phyloP scores from a whole-genome alignment of 2,797 vertebrate genomes.

The Pangasius sanitwongsei region DNA sequence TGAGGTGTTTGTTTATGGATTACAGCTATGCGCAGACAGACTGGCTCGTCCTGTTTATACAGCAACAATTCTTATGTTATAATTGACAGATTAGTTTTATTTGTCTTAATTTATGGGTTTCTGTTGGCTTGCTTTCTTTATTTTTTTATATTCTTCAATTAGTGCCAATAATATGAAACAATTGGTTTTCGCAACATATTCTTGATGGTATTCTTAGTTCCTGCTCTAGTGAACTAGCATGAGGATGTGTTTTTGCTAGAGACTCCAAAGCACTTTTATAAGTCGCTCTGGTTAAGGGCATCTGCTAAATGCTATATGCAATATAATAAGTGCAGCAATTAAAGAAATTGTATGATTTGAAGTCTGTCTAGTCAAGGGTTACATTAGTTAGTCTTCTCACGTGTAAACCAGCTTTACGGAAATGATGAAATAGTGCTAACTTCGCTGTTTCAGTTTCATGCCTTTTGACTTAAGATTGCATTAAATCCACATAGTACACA shows the following conservation, averaged over 20 bases:
- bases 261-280: too few relatives aligned
- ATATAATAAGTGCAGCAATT: neutral
- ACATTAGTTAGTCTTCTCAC: neutral
- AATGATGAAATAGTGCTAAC: neutral
- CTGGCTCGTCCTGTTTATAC: too few relatives aligned
- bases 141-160: neutral
- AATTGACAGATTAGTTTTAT: neutral
- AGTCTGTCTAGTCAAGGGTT: neutral
- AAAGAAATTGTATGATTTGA: neutral
- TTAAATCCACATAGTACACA: neutral
- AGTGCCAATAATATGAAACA: neutral
- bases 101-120: neutral
- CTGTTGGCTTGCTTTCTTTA: neutral
- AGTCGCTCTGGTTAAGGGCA: too few relatives aligned
- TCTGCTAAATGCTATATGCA: neutral
- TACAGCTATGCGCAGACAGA: neutral
- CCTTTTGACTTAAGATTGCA: neutral
- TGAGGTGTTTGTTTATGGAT: neutral
- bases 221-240: neutral
- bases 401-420: neutral
- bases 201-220: neutral
- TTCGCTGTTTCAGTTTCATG: slow-evolving; percentile 9
- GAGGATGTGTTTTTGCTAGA: neutral
- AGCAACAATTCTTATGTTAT: too few relatives aligned
- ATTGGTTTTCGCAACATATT: neutral